phyloP scores from a whole-genome alignment of 1,140 invertebrate species.

The Stratiolaelaps scimitus region DNA sequence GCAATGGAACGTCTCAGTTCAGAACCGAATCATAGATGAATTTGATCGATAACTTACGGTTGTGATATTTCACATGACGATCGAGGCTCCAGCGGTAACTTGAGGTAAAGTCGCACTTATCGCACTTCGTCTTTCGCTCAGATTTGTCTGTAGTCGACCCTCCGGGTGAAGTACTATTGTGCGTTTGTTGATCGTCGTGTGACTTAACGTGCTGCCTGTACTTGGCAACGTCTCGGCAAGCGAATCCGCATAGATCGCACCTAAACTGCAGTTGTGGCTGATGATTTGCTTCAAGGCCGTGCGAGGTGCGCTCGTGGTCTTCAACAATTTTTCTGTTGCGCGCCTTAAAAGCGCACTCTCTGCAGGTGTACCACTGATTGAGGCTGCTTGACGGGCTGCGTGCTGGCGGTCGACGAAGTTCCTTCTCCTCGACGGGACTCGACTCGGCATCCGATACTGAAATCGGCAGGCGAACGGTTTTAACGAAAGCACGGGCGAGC shows the following conservation, averaged over 20 bases:
- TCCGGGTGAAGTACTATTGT: too few species aligned
- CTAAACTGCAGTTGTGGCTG: not conserved
- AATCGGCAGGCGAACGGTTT: conserved; percentile 21
- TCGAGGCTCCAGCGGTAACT: conserved; percentile 87
- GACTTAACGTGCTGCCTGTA: conserved; percentile 25
- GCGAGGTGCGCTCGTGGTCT: conserved; percentile 22
- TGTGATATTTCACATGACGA: conserved; percentile 78
- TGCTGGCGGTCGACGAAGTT: not conserved
- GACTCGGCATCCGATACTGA: conserved; percentile 26
- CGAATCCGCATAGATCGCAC: conserved; percentile 23
- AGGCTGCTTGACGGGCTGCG: not conserved
- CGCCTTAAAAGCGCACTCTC: conserved; percentile 18
- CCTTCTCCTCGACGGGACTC: not conserved
- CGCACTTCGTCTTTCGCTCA: conserved; percentile 83
- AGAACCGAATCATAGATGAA: too few species aligned
- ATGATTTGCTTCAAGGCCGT: not conserved
- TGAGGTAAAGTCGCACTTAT: conserved; percentile 78
- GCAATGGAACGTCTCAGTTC: too few species aligned
- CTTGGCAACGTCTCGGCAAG: conserved; percentile 16
- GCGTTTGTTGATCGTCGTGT: not conserved
- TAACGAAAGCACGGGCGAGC: conserved; percentile 33
- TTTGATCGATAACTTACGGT: conserved; percentile 9
- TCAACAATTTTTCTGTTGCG: conserved; percentile 25
- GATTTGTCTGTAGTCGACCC: conserved; percentile 61
- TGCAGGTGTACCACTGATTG: conserved; percentile 18